Evolutionary conservation across 2,888 invertebrate genomes (phyloP).

Genomic region (Cataglyphis cursor): DNA sequence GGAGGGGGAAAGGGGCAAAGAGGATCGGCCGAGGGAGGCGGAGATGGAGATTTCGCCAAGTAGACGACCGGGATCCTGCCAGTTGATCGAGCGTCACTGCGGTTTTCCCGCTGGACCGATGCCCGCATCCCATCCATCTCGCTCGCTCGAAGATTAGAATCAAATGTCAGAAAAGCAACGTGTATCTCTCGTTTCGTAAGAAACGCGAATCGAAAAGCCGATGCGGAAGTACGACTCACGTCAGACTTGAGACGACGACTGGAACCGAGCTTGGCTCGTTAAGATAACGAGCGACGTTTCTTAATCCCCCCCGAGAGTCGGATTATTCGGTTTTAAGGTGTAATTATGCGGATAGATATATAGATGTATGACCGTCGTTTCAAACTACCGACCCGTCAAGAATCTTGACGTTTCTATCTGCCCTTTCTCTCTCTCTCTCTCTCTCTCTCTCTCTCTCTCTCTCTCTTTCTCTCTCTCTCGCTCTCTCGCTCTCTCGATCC

Average conservation of each 20-base stretch:
- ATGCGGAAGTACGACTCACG: background rate
- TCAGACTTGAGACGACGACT: background rate
- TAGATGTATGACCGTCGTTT: slow-evolving; percentile 53
- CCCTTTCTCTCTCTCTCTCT: slow-evolving; percentile 69
- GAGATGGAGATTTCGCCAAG: slow-evolving; percentile 68
- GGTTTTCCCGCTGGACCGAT: slow-evolving; percentile 34
- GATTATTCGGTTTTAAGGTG: slow-evolving; percentile 75
- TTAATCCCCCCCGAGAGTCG: slow-evolving; percentile 71
- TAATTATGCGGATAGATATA: slow-evolving; percentile 70
- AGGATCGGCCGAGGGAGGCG: background rate
- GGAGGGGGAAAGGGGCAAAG: background rate
- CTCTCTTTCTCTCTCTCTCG: slow-evolving; percentile 72
- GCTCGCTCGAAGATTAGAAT: background rate
- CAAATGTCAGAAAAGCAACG: background rate
- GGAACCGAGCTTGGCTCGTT: slow-evolving; percentile 68
- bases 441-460: slow-evolving; percentile 72
- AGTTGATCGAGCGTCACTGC: slow-evolving; percentile 33
- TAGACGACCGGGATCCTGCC: slow-evolving; percentile 45
- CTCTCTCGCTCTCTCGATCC: slow-evolving; percentile 68
- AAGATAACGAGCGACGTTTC: slow-evolving; percentile 74
- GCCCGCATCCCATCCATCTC: background rate
- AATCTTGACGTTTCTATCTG: slow-evolving; percentile 72
- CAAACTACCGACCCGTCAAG: slow-evolving; percentile 65
- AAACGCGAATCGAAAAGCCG: background rate
- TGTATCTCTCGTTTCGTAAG: too few relatives aligned